Percentiles rank a stretch among this genome's conserved stretches.
Conservation (phyloP, 2,888 invertebrate genomes). For the Drosophila robusta region DNA sequence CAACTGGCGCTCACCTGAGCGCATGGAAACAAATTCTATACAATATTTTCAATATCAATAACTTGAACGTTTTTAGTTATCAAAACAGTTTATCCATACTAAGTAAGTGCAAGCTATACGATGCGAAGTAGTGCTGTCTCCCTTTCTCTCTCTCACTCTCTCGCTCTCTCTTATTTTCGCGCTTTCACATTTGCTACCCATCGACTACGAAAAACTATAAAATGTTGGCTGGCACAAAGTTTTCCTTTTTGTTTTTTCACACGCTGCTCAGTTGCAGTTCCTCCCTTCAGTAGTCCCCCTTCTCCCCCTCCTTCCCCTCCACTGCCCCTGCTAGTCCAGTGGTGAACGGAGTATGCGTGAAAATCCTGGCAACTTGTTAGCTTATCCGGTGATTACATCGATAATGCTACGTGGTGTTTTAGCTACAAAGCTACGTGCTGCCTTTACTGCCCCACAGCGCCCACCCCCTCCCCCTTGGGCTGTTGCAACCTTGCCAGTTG, state of each 20-base stretch:
- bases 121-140: neutral
- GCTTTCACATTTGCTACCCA: neutral
- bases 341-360: slow-evolving; percentile 70
- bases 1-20: slow-evolving; percentile 4
- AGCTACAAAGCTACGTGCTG: slow-evolving; percentile 76
- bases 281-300: neutral
- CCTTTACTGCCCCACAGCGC: slow-evolving; percentile 44
- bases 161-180: neutral
- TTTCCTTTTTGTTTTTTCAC: slow-evolving; percentile 49
- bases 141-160: neutral
- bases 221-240: slow-evolving; percentile 33
- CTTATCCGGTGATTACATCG: slow-evolving; percentile 85
- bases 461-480: neutral
- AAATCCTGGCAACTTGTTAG: slow-evolving; percentile 85
- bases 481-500: slow-evolving; percentile 22
- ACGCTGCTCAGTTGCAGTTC: slow-evolving; percentile 39
- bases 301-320: no score
- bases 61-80: slow-evolving; percentile 69
- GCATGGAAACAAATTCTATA: slow-evolving; percentile 40
- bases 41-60: slow-evolving; percentile 75
- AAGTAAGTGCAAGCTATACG: slow-evolving; percentile 55
- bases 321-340: slow-evolving; percentile 6
- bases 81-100: slow-evolving; percentile 75
- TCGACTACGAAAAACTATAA: slow-evolving; percentile 55
- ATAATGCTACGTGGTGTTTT: slow-evolving; percentile 83